Evolutionary conservation across 2,797 vertebrate species (phyloP).

Genomic region (Sebastes baramenuke): DNA sequence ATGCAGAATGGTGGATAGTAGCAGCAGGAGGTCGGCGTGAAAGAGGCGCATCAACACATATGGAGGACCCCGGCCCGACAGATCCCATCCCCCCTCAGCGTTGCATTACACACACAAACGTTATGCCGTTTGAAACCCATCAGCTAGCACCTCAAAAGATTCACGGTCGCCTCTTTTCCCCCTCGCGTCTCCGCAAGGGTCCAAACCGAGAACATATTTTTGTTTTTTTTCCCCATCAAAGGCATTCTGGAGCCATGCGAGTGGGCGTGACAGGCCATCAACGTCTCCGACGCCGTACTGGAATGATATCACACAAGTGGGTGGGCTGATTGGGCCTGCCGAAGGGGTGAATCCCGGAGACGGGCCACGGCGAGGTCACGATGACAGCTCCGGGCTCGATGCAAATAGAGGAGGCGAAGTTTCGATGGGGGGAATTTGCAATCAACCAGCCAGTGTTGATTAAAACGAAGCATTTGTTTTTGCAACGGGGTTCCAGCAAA

Average conservation of each 20-base stretch:
- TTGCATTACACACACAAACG: slow-evolving; percentile 59
- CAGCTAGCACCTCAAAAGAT: slow-evolving; percentile 59
- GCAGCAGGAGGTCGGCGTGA: slow-evolving; percentile 11
- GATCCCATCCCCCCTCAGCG: slow-evolving; percentile 34
- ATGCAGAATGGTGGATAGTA: background rate
- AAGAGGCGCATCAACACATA: slow-evolving; percentile 29
- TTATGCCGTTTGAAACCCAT: slow-evolving; percentile 58
- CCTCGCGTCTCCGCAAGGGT: slow-evolving; percentile 6
- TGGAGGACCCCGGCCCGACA: slow-evolving; percentile 3
- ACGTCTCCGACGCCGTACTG: slow-evolving; percentile 6
- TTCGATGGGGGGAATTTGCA: slow-evolving; percentile 29
- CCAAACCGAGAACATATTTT: slow-evolving; percentile 1
- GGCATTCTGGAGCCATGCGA: slow-evolving; percentile 2
- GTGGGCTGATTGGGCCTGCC: slow-evolving; percentile 15
- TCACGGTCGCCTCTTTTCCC: slow-evolving; percentile 24
- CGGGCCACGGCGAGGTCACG: slow-evolving; percentile 61
- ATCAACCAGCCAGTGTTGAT: slow-evolving; percentile 59
- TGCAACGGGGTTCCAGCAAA: slow-evolving; percentile 47
- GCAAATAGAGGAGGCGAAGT: slow-evolving; percentile 42
- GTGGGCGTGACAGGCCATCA: slow-evolving; percentile 33
- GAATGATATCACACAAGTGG: slow-evolving; percentile 29
- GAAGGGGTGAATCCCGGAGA: slow-evolving; percentile 34
- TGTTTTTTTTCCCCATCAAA: slow-evolving; percentile 25
- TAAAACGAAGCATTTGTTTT: slow-evolving; percentile 60
- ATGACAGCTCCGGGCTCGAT: slow-evolving; percentile 31